Percentiles rank a stretch among this genome's conserved stretches.
These are phyloP conservation scores for Laticauda laticaudata DNA, from an alignment of 2,113 vertebrate genomes.

Conservation along the genomic window DNA sequence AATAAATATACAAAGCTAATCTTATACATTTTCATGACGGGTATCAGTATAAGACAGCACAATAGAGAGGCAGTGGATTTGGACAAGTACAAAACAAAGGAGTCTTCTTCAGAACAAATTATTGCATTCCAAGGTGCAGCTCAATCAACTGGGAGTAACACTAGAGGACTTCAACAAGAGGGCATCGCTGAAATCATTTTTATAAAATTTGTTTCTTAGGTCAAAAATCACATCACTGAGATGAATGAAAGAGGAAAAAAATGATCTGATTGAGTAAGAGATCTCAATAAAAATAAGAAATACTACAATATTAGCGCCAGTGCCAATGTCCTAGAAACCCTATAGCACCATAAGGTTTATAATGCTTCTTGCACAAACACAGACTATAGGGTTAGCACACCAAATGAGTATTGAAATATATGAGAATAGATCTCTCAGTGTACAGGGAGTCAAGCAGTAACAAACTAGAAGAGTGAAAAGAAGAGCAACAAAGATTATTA, in stretches of 20 bases:
- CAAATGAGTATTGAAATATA: not conserved
- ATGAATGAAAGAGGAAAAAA: not conserved
- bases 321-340: not conserved
- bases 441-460: not conserved
- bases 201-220: not conserved
- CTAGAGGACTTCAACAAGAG: not conserved
- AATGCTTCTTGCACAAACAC: not conserved
- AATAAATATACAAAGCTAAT: conserved; percentile 1
- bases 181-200: not conserved
- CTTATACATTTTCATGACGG: conserved; percentile 3
- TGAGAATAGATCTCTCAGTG: not conserved
- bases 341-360: not conserved
- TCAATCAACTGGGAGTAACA: not conserved
- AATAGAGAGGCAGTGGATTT: not conserved
- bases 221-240: not conserved
- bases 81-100: not conserved
- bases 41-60: not conserved
- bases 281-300: not conserved
- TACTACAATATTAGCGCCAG: not conserved
- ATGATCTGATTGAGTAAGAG: not conserved
- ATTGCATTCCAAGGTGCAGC: not conserved
- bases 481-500: too few relatives aligned
- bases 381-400: not conserved
- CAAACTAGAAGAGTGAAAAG: not conserved
- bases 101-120: not conserved